A percentile compares a stretch with the other conserved stretches of the same genome.
Evolutionary conservation across 2,797 vertebrate genomes (phyloP).

Genomic region (Syndactyla subalaris): DNA sequence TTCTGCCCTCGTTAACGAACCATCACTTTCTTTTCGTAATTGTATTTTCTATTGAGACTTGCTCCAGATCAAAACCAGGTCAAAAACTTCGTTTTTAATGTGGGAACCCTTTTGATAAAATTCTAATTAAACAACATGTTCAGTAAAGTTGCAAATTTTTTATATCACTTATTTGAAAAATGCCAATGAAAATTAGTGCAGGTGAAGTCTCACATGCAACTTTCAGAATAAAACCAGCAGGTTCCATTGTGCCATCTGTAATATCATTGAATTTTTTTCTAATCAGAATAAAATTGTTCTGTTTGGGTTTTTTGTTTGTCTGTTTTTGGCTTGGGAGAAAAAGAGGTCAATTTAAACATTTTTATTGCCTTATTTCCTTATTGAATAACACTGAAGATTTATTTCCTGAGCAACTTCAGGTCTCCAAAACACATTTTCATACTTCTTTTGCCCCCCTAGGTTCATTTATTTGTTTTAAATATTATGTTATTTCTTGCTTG

Average conservation of each 20-base stretch:
- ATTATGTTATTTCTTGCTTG: neutral
- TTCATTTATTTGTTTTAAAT: neutral
- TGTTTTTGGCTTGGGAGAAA: neutral
- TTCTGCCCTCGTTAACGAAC: accelerated
- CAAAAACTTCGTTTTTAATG: neutral
- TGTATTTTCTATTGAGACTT: neutral
- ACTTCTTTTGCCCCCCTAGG: neutral
- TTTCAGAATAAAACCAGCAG: neutral
- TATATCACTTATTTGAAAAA: neutral
- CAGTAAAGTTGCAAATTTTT: neutral
- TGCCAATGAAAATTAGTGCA: neutral
- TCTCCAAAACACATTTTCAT: neutral
- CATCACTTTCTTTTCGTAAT: neutral
- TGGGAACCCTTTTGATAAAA: neutral
- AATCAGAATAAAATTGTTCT: neutral
- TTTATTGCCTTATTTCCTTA: neutral
- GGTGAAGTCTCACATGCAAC: neutral
- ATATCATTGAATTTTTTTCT: neutral
- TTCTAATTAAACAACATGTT: neutral
- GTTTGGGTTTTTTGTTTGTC: neutral
- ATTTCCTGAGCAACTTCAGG: neutral
- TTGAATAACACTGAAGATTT: neutral
- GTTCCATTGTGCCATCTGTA: neutral
- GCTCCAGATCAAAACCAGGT: neutral
- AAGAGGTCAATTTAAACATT: neutral